Evolutionary conservation across 2,888 invertebrate genomes (phyloP).

Genomic region (Xylocampa areola): DNA sequence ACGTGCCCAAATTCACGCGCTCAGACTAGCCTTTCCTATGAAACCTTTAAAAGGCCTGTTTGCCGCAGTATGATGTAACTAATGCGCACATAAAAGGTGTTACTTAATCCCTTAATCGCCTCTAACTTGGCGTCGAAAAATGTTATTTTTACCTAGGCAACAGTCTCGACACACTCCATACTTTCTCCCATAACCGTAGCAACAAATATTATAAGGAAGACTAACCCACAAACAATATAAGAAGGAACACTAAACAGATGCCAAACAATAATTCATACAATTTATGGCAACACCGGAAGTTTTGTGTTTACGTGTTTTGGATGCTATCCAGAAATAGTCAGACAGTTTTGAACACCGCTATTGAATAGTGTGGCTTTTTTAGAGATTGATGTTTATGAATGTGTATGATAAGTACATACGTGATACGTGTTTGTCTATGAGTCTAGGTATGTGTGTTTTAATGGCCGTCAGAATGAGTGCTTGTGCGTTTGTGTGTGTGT

Average conservation of each 20-base stretch:
- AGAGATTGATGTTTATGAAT: slow-evolving; percentile 22
- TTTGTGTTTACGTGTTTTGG: slow-evolving; percentile 57
- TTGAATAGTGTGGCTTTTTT: slow-evolving; percentile 38
- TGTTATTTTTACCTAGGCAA: not conserved
- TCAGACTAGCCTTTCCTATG: no score
- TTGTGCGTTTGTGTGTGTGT: slow-evolving; percentile 12
- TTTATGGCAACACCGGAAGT: slow-evolving; percentile 54
- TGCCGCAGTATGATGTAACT: slow-evolving; percentile 45
- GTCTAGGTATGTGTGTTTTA: no score
- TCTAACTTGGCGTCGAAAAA: not conserved
- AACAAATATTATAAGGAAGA: slow-evolving; percentile 43
- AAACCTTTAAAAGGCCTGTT: no score
- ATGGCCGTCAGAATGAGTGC: no score
- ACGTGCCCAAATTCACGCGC: no score
- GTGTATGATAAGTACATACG: no score
- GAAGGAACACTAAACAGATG: slow-evolving; percentile 49
- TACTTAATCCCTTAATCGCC: slow-evolving; percentile 1
- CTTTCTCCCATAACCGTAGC: slow-evolving; percentile 23
- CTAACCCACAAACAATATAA: slow-evolving; percentile 18
- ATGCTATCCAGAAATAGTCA: slow-evolving; percentile 56
- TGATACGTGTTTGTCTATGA: no score
- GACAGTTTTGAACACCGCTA: slow-evolving; percentile 31
- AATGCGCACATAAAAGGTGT: not conserved
- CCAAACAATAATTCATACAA: slow-evolving; percentile 47
- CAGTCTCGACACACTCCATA: slow-evolving; percentile 1